These are phyloP conservation scores for Oligia fasciuncula DNA, from an alignment of 2,888 invertebrate genomes.

Conservation along the genomic window DNA sequence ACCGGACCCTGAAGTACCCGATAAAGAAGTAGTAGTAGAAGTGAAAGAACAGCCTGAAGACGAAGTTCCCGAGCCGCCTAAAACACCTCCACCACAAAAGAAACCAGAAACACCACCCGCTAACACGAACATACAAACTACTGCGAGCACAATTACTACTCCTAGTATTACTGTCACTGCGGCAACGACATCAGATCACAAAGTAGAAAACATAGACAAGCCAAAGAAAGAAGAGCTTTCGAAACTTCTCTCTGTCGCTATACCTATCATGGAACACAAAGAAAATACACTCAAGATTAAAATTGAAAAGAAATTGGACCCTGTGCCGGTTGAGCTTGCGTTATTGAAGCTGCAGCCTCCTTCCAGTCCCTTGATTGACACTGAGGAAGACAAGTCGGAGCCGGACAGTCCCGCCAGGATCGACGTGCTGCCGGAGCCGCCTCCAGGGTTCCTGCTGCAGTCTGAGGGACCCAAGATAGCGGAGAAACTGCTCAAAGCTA, in stretches of 20 bases:
- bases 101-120: slow-evolving; percentile 55
- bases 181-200: slow-evolving; percentile 36
- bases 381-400: slow-evolving; percentile 88
- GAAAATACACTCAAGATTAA: slow-evolving; percentile 62
- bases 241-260: slow-evolving; percentile 36
- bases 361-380: slow-evolving; percentile 85
- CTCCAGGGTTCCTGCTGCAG: slow-evolving; percentile 85
- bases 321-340: slow-evolving; percentile 66
- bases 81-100: slow-evolving; percentile 75
- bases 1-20: slow-evolving; percentile 66
- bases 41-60: slow-evolving; percentile 69
- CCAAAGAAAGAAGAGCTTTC: slow-evolving; percentile 60
- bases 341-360: slow-evolving; percentile 78
- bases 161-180: slow-evolving; percentile 39
- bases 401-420: slow-evolving; percentile 87
- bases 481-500: slow-evolving; percentile 91
- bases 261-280: slow-evolving; percentile 57
- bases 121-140: slow-evolving; percentile 54
- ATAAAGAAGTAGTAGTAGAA: slow-evolving; percentile 68
- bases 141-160: slow-evolving; percentile 30
- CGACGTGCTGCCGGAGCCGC: slow-evolving; percentile 87
- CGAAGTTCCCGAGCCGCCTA: slow-evolving; percentile 77
- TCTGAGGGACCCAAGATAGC: slow-evolving; percentile 91
- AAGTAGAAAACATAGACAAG: slow-evolving; percentile 41
- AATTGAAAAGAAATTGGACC: slow-evolving; percentile 70